Base-by-base conservation (phyloP, 2,888 invertebrate genomes). In the Asteroscopus sphinx region DNA sequence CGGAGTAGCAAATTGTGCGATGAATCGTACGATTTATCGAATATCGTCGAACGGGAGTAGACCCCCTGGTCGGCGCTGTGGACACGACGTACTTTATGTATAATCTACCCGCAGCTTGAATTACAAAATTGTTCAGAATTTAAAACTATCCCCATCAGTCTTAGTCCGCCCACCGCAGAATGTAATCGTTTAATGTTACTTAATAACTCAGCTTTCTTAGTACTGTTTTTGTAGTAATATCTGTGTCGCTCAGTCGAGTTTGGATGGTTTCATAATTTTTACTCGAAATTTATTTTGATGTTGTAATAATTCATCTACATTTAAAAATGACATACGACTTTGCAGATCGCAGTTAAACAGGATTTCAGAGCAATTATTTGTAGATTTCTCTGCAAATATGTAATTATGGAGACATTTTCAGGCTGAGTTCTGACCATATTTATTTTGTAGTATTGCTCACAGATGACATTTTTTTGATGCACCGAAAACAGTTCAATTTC, bases 301-400 rank as follows among this genome's bases (percentile, higher is more conserved):
- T 51, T 25, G 67, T 45, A 33, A 66, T 62, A 56, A 67, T 58
- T 69, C 58, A 66, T 53, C 33, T 40, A 67, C 37, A 51, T 33
- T 66, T 65, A 66, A 61, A 70, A 61, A 66, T 66, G 48, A 61
- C 58, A 35, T 40, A 69, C 48, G 48, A 49, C 46, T 49, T 60
- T 40, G 49, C 47, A 64, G 37, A 44, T 64, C 53, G 51, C 47
- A 55, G 42, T 61, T 53, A 52, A 60, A 60, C 39, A 56, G 56
- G 28, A 57, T 70, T 66, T 41, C 33, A 45, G 51, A 41, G 32
- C 45, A 48, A 58, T 39, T 61, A 66, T 55, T 65, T 53, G 59
- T 42, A 56, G 15, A n/a, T 35, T 40, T 30, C n/a, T 33, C 11
- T 51, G 32, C 39, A 16, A 39, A 47, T 33, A 44, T 45, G 21